These are phyloP conservation scores for Liasis olivaceus DNA, from an alignment of 2,797 vertebrate genomes.

Conservation along the genomic window DNA sequence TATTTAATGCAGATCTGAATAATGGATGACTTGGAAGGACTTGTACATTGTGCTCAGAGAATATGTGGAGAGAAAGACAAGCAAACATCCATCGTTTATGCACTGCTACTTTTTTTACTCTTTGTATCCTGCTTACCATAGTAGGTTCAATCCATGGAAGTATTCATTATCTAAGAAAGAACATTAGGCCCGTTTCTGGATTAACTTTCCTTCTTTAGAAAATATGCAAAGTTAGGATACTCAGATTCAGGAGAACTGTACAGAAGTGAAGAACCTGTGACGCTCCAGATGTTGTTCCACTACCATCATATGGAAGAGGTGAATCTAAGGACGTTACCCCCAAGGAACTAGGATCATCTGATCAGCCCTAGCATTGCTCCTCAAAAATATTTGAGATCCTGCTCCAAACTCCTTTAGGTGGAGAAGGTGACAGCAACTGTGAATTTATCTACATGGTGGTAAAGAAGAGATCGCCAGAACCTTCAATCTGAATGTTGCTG, in stretches of 20 bases:
- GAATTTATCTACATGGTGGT: too few species aligned
- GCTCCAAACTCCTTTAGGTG: too few species aligned
- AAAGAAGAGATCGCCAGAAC: too few species aligned
- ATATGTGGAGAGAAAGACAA: not conserved
- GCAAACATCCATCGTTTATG: constrained; percentile 15
- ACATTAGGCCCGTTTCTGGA: too few species aligned
- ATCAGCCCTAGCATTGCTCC: too few species aligned
- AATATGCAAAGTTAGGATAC: not conserved
- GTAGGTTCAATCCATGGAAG: not conserved
- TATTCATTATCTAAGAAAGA: not conserved
- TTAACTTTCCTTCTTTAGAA: not conserved
- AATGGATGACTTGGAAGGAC: constrained; percentile 31
- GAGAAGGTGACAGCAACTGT: too few species aligned
- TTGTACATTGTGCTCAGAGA: constrained; percentile 25
- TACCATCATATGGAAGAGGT: too few species aligned
- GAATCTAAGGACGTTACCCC: too few species aligned
- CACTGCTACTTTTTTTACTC: not conserved
- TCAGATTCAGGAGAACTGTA: not conserved
- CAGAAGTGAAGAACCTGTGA: not conserved
- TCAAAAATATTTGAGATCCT: too few species aligned
- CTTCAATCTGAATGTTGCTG: too few species aligned
- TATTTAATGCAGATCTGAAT: constrained; percentile 44
- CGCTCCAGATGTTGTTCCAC: too few species aligned
- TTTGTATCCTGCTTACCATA: not conserved
- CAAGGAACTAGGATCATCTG: too few species aligned